Evolutionary conservation across 2,797 vertebrate genomes (phyloP).

Genomic region (Gobio occitaniae): DNA sequence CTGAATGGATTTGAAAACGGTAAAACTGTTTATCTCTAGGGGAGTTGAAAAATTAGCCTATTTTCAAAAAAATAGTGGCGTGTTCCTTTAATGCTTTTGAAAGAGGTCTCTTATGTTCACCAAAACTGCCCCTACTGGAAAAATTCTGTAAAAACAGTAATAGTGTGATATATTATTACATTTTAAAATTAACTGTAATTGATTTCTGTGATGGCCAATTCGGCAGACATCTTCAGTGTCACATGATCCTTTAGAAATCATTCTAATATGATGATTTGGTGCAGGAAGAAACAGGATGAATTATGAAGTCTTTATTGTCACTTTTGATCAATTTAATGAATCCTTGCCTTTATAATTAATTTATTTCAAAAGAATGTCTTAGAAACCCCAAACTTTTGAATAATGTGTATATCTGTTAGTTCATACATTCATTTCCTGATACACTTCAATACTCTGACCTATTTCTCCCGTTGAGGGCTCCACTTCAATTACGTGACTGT

Average conservation of each 20-base stretch:
- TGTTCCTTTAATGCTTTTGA: not conserved
- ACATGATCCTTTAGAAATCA: not conserved
- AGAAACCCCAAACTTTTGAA: not conserved
- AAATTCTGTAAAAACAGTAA: no score
- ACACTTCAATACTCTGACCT: slow-evolving; percentile 74
- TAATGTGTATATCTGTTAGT: not conserved
- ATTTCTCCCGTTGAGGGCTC: slow-evolving; percentile 84
- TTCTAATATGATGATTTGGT: not conserved
- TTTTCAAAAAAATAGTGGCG: no score
- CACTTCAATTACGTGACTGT: slow-evolving; percentile 84
- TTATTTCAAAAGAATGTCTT: not conserved
- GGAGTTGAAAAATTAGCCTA: no score
- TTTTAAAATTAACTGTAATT: no score
- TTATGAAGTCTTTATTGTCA: not conserved
- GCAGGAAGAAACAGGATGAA: not conserved
- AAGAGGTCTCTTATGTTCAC: no score
- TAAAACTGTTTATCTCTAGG: no score
- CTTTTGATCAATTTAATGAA: not conserved
- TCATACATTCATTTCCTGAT: not conserved
- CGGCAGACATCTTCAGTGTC: not conserved
- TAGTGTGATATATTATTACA: no score
- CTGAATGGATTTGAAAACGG: no score
- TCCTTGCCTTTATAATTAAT: not conserved
- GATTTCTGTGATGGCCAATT: not conserved
- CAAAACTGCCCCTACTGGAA: no score